Conservation (phyloP, 2,888 invertebrate genomes). For the Luperina testacea region DNA sequence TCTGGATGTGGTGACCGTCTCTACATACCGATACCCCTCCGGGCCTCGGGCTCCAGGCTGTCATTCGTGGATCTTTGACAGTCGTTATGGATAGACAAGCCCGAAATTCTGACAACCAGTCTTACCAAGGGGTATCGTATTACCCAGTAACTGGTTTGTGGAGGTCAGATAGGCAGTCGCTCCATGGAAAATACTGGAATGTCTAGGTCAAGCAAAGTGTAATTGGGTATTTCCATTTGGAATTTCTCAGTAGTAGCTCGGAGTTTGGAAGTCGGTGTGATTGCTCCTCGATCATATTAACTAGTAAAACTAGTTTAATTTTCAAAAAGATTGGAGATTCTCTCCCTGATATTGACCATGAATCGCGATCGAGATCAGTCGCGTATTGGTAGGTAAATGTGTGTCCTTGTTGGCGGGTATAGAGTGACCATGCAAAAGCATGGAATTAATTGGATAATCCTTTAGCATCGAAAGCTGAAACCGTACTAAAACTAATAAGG, state of each 20-base stretch:
- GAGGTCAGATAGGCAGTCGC: too few species aligned
- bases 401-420: too few species aligned
- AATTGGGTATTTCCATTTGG: not conserved
- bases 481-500: constrained; percentile 7
- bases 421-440: not conserved
- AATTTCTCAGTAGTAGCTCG: not conserved
- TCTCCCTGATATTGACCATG: not conserved
- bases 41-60: too few species aligned
- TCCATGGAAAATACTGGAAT: not conserved
- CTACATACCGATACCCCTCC: too few species aligned
- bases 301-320: not conserved
- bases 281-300: not conserved
- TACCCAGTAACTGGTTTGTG: too few species aligned
- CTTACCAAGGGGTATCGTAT: too few species aligned
- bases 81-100: too few species aligned
- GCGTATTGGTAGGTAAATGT: not conserved
- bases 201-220: not conserved
- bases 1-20: too few species aligned
- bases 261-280: not conserved
- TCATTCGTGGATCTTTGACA: too few species aligned
- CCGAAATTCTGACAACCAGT: too few species aligned
- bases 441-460: not conserved
- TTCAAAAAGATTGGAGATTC: not conserved
- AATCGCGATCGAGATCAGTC: too few species aligned
- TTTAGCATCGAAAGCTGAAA: constrained; percentile 8